Conservation (phyloP, 2,888 invertebrate genomes). For the Agonopterix subpropinquella region DNA sequence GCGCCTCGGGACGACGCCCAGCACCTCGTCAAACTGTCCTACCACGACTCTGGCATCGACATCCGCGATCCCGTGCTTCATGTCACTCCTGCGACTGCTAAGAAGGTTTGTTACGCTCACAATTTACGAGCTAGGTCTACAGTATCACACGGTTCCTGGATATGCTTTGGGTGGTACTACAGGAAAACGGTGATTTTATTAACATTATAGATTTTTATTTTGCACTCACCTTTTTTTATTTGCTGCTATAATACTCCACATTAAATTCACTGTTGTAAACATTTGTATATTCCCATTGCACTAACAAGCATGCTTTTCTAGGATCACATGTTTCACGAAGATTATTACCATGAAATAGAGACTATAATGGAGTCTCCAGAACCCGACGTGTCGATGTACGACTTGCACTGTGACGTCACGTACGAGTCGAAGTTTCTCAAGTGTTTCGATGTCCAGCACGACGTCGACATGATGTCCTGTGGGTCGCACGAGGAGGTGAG, state of each 20-base stretch:
- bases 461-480: constrained; percentile 26
- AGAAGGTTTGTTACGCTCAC: constrained; percentile 66
- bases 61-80: constrained; percentile 85
- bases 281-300: too few relatives aligned
- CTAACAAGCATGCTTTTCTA: constrained; percentile 19
- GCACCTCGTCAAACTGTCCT: constrained; percentile 86
- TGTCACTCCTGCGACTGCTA: constrained; percentile 78
- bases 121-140: not conserved
- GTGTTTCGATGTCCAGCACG: constrained; percentile 36
- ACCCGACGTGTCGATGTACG: constrained; percentile 31
- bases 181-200: too few relatives aligned
- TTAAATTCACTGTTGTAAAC: too few relatives aligned
- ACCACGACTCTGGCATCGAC: constrained; percentile 93
- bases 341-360: constrained; percentile 55
- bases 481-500: constrained; percentile 38
- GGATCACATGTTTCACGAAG: constrained; percentile 29
- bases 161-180: too few relatives aligned
- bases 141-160: too few relatives aligned
- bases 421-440: constrained; percentile 43
- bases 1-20: constrained; percentile 54
- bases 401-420: constrained; percentile 38
- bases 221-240: too few relatives aligned
- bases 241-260: too few relatives aligned
- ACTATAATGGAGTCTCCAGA: constrained; percentile 58
- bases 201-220: too few relatives aligned